phyloP scores from a whole-genome alignment of 2,113 vertebrate genomes.

The Prolemur simus region DNA sequence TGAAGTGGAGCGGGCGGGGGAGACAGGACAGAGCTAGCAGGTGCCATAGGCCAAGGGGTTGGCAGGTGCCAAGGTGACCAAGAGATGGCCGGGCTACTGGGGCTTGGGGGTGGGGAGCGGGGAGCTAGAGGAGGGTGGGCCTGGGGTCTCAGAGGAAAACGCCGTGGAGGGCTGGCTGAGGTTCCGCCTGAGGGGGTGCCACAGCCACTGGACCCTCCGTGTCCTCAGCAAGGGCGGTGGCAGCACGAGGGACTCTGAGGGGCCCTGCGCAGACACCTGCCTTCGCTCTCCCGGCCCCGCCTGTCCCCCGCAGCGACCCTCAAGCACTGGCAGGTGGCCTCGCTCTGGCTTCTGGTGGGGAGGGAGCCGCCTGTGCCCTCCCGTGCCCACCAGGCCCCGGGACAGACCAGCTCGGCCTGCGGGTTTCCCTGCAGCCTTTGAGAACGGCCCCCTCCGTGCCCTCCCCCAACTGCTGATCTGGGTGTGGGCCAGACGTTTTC shows the following conservation, averaged over 20 bases:
- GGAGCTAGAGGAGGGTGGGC: too few relatives aligned
- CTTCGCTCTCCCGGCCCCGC: not conserved
- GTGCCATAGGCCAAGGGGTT: too few relatives aligned
- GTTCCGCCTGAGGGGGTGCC: too few relatives aligned
- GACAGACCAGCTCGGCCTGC: too few relatives aligned
- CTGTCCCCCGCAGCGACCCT: not conserved
- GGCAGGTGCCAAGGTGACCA: not conserved
- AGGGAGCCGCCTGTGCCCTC: too few relatives aligned
- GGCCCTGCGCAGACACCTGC: not conserved
- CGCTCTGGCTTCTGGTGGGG: not conserved
- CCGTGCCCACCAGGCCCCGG: not conserved
- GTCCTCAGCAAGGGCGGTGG: not conserved
- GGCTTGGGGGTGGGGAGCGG: too few relatives aligned
- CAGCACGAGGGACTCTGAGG: not conserved
- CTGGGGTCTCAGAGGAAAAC: not conserved
- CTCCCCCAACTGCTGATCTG: accelerated
- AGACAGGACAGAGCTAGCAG: not conserved
- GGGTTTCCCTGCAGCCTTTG: not conserved
- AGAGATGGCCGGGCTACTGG: not conserved
- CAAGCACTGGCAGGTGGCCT: not conserved
- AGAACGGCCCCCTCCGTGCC: not conserved
- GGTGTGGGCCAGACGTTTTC: accelerated
- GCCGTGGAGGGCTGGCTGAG: not conserved
- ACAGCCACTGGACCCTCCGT: accelerated
- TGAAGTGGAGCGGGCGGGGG: accelerated